Percentiles rank a stretch among this genome's conserved stretches.
Evolutionary conservation across 2,797 vertebrate genomes (phyloP).

Genomic region (Tiaroga cobitis): DNA sequence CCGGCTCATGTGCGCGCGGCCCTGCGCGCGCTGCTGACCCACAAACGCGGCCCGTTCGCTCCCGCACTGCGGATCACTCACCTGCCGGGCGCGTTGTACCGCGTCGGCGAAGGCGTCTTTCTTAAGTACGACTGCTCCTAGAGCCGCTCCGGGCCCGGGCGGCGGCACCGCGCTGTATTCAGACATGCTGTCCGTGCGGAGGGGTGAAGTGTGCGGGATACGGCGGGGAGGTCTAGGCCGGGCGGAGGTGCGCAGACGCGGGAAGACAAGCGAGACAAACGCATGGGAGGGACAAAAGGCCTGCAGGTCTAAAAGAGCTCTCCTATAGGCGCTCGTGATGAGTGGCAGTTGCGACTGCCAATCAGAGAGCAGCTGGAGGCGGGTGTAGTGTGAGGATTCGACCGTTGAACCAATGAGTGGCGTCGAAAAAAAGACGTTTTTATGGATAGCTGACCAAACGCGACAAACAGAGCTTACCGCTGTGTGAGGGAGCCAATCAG

Average conservation of each 20-base stretch:
- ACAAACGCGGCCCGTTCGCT: slow-evolving; percentile 1
- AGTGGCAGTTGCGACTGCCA: slow-evolving; percentile 14
- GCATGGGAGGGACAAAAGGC: slow-evolving; percentile 50
- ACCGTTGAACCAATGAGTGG: neutral
- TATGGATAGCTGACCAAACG: slow-evolving; percentile 12
- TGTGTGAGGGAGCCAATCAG: slow-evolving; percentile 48
- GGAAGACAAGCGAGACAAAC: slow-evolving; percentile 73
- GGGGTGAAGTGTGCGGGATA: slow-evolving; percentile 50
- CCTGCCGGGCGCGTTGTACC: slow-evolving; percentile 92
- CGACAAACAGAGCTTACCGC: slow-evolving; percentile 9
- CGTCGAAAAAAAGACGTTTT: neutral
- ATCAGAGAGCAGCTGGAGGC: slow-evolving; percentile 6
- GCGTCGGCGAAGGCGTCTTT: slow-evolving; percentile 95
- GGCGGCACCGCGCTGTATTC: slow-evolving; percentile 87
- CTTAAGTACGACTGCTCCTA: slow-evolving; percentile 81
- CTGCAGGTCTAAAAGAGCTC: neutral
- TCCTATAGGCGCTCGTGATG: slow-evolving; percentile 47
- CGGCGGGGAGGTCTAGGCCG: slow-evolving; percentile 69
- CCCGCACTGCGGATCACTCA: slow-evolving; percentile 63
- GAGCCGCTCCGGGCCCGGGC: slow-evolving; percentile 77
- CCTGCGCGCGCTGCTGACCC: slow-evolving; percentile 17
- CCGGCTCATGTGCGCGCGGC: slow-evolving; percentile 13
- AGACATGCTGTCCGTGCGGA: slow-evolving; percentile 73
- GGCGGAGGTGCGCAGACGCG: slow-evolving; percentile 79
- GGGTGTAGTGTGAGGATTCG: neutral